phyloP scores from a whole-genome alignment of 1,140 invertebrate genomes.

The Apolygus lucorum region DNA sequence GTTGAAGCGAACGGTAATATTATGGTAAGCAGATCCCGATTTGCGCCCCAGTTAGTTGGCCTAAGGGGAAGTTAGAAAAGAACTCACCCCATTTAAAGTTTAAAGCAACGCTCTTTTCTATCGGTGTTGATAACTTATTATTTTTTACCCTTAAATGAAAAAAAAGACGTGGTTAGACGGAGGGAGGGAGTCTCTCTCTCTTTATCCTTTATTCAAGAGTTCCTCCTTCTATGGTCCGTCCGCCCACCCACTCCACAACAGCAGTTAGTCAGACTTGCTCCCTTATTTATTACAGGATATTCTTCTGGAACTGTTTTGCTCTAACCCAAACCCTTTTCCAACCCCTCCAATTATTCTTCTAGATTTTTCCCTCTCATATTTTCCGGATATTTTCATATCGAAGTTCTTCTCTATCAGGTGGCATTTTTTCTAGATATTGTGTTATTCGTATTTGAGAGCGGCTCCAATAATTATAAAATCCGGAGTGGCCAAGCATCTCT shows the following conservation, averaged over 20 bases:
- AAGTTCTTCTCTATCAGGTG: background rate
- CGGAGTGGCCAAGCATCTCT: no score
- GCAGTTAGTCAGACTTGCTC: background rate
- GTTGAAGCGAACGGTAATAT: slow-evolving; percentile 1
- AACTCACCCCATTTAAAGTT: background rate
- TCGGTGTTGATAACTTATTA: slow-evolving; percentile 1
- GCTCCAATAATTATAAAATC: no score
- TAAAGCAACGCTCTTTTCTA: background rate
- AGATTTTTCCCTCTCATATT: background rate
- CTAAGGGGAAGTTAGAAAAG: background rate
- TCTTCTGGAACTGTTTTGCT: background rate
- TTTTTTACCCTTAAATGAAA: background rate
- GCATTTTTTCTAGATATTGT: no score
- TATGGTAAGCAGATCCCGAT: background rate
- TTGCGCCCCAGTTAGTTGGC: background rate
- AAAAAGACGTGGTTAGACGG: background rate
- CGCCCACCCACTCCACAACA: background rate
- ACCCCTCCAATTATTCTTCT: slow-evolving; percentile 1
- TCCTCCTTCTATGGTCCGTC: background rate
- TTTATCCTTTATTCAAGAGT: background rate
- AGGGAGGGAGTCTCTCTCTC: no score
- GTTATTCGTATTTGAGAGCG: no score
- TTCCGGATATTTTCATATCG: background rate
- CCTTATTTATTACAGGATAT: background rate
- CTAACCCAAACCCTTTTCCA: background rate